phyloP scores from a whole-genome alignment of 2,797 vertebrate species.

The Tinamus major region DNA sequence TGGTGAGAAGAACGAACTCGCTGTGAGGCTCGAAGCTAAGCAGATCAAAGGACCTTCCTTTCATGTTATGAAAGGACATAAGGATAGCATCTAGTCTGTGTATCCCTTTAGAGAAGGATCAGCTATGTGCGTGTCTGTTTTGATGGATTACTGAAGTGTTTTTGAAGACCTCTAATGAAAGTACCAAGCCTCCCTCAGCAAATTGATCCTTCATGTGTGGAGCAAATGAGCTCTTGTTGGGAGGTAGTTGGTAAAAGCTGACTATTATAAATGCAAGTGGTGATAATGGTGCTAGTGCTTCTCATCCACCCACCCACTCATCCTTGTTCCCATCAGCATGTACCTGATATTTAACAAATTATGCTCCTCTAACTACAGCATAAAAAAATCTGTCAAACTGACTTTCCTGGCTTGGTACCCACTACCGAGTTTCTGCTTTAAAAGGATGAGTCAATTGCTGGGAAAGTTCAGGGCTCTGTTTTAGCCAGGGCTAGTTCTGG shows the following conservation, averaged over 20 bases:
- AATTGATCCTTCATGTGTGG: background rate
- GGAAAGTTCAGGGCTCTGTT: background rate
- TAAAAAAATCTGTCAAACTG: slow-evolving; percentile 2
- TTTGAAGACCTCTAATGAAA: background rate
- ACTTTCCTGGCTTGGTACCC: background rate
- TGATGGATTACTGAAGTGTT: slow-evolving; percentile 19
- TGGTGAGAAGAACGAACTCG: background rate
- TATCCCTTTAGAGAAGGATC: background rate
- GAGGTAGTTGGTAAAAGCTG: background rate
- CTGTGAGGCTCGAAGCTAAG: background rate
- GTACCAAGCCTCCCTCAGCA: background rate
- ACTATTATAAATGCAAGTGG: background rate
- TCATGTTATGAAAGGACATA: background rate
- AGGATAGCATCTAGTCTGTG: background rate
- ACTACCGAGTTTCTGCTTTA: slow-evolving; percentile 17
- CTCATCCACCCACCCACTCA: background rate
- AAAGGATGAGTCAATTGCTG: slow-evolving; percentile 19
- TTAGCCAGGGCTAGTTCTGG: background rate
- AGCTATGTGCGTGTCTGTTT: background rate
- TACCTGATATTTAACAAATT: slow-evolving; percentile 27
- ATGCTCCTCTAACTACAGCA: slow-evolving; percentile 50
- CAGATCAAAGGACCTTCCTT: background rate
- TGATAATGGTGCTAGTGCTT: background rate
- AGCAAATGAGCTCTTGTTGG: background rate
- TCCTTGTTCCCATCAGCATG: background rate